Percentiles rank a stretch among this genome's conserved stretches.
phyloP scores from a whole-genome alignment of 2,888 invertebrate species.

The Chaetogeoica ovagalla region DNA sequence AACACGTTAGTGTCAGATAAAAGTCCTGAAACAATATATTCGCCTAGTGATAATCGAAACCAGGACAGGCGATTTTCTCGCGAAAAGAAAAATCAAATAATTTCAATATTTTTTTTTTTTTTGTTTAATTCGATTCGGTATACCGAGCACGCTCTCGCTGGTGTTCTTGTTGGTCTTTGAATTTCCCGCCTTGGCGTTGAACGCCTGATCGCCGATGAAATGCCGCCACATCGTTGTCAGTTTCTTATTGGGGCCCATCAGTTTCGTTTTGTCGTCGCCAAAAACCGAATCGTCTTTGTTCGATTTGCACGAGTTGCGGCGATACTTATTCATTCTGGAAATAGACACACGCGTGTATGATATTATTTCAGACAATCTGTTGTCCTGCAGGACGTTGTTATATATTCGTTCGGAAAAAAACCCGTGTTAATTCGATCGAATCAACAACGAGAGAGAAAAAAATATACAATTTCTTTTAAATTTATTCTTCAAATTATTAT shows the following conservation, averaged over 20 bases:
- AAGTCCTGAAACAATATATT: constrained; percentile 57
- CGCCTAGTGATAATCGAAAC: neutral
- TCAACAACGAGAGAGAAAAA: no score
- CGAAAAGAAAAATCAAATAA: no score
- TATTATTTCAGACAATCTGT: no score
- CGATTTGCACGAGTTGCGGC: neutral
- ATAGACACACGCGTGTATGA: neutral
- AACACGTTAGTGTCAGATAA: constrained; percentile 61
- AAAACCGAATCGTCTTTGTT: constrained; percentile 5
- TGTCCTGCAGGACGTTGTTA: no score
- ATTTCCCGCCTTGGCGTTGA: constrained; percentile 14
- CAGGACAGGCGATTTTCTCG: neutral
- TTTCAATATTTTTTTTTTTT: no score
- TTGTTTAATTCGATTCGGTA: neutral
- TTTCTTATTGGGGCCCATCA: constrained; percentile 15
- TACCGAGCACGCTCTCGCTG: constrained; percentile 28
- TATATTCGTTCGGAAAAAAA: no score
- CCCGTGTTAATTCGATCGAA: no score
- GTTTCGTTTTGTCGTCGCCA: constrained; percentile 11
- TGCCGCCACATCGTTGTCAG: constrained; percentile 38
- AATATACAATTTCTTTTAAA: no score
- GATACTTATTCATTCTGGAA: constrained; percentile 26
- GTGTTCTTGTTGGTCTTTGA: constrained; percentile 12
- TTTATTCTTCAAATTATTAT: no score
- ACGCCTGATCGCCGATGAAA: constrained; percentile 32